Percentiles rank a stretch among this genome's conserved stretches.
Evolutionary conservation across 2,113 vertebrate genomes (phyloP).

Genomic region (Progne subis): DNA sequence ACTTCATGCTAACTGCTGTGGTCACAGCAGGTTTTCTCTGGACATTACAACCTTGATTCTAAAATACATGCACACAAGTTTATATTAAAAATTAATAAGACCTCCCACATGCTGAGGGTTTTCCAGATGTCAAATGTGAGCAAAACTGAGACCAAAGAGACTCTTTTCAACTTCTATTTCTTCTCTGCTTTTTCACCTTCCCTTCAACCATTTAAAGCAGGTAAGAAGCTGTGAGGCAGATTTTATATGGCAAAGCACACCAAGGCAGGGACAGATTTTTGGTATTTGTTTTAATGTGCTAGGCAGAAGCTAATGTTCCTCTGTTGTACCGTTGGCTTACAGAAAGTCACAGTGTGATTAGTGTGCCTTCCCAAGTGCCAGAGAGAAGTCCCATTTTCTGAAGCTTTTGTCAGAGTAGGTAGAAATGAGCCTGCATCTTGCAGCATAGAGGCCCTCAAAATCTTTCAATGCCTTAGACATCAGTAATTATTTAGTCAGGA

Average conservation of each 20-base stretch:
- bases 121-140: background rate
- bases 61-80: background rate
- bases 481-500: conserved; percentile 3
- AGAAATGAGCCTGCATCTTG: background rate
- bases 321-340: background rate
- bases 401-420: background rate
- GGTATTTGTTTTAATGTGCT: background rate
- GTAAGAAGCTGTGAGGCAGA: background rate
- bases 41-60: background rate
- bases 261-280: background rate
- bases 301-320: background rate
- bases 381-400: background rate
- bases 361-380: background rate
- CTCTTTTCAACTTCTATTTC: background rate
- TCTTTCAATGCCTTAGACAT: background rate
- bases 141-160: background rate
- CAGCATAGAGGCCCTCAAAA: background rate
- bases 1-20: background rate
- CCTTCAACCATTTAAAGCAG: background rate
- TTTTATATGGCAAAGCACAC: background rate
- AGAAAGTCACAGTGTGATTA: background rate
- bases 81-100: background rate
- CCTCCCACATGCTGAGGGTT: background rate
- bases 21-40: background rate
- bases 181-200: background rate